Evolutionary conservation across 2,113 vertebrate genomes (phyloP).

Genomic region (Ascaphus truei): DNA sequence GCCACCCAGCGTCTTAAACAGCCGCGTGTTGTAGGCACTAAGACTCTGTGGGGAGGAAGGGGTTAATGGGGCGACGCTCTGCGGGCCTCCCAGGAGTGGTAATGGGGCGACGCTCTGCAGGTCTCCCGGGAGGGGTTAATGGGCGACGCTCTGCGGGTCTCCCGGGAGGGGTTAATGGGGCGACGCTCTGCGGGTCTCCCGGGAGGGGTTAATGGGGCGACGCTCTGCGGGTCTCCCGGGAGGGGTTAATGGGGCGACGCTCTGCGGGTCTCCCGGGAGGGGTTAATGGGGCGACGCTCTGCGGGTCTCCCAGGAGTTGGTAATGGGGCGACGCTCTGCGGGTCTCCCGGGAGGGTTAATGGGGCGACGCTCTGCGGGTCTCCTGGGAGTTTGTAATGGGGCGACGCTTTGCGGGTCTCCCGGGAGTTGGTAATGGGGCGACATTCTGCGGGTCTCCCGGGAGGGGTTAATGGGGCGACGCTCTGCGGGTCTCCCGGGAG

Average conservation of each 20-base stretch:
- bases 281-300: neutral
- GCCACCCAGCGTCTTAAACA: slow-evolving; percentile 70
- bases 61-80: too few species aligned
- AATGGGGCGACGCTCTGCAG: too few species aligned
- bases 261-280: neutral
- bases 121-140: neutral
- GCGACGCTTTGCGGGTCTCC: neutral
- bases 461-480: too few species aligned
- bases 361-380: neutral
- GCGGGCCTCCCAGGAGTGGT: too few species aligned
- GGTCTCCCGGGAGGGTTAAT: neutral
- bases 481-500: neutral
- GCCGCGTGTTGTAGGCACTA: slow-evolving; percentile 86
- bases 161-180: too few species aligned
- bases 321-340: neutral
- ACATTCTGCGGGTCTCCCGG: neutral
- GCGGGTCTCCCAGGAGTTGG: neutral
- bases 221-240: neutral
- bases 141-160: neutral
- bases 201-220: too few species aligned
- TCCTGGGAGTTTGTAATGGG: too few species aligned
- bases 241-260: too few species aligned
- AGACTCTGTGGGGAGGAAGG: slow-evolving; percentile 63
- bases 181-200: neutral
- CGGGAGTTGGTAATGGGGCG: too few species aligned